Evolutionary conservation across 53 echinoderm and acorn worm species (phyloP).

Genomic region (Echinarachnius parma): DNA sequence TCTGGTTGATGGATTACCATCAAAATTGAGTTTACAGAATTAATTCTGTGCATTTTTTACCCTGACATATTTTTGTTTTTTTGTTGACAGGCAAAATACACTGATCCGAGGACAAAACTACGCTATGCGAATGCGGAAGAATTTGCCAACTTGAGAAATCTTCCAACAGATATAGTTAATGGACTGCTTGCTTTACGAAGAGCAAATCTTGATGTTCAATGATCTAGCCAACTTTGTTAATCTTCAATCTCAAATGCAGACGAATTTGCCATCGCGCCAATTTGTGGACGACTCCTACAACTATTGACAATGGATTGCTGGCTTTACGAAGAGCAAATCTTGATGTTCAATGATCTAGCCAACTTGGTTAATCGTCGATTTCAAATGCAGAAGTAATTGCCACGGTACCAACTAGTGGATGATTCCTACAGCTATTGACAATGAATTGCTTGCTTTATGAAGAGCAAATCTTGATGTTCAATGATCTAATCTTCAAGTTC

Average conservation of each 20-base stretch:
- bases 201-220: constrained; percentile 82
- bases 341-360: constrained; percentile 63
- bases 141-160: constrained; percentile 71
- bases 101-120: constrained; percentile 92
- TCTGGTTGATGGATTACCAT: no score
- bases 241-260: constrained; percentile 77
- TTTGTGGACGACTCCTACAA: constrained; percentile 71
- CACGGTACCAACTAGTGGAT: constrained; percentile 64
- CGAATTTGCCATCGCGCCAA: constrained; percentile 84
- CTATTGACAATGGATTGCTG: constrained; percentile 79
- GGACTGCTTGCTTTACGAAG: constrained; percentile 80
- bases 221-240: no score
- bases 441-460: constrained; percentile 73
- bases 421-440: constrained; percentile 81
- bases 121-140: constrained; percentile 79
- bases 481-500: no score
- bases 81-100: constrained; percentile 80
- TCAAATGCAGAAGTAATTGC: constrained; percentile 82
- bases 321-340: constrained; percentile 84
- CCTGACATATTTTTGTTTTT: constrained; percentile 1
- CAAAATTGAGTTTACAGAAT: no score
- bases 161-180: constrained; percentile 82
- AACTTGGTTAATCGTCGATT: no score
- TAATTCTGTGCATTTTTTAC: neutral
- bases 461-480: constrained; percentile 83